These are phyloP conservation scores for Choristoneura fumiferana DNA, from an alignment of 1,140 invertebrate genomes.

Conservation along the genomic window DNA sequence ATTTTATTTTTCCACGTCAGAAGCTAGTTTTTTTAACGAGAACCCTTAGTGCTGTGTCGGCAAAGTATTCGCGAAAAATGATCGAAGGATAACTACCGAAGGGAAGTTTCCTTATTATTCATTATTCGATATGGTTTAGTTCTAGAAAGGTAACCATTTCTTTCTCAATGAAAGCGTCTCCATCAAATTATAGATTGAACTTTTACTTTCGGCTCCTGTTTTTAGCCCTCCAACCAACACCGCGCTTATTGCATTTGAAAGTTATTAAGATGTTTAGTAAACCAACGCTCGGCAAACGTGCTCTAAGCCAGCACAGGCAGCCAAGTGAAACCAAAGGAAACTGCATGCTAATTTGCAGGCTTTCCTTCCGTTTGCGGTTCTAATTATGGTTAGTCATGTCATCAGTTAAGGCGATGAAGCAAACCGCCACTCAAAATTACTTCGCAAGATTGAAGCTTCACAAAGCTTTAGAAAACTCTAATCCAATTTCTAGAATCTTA, in stretches of 20 bases:
- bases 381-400: constrained; percentile 10
- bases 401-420: background rate
- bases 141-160: too few species aligned
- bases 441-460: too few species aligned
- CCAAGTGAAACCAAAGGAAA: constrained; percentile 13
- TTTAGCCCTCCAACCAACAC: too few species aligned
- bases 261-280: background rate
- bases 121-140: too few species aligned
- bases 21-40: constrained; percentile 16
- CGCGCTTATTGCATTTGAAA: too few species aligned
- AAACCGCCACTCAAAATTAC: background rate
- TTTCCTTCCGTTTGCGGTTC: constrained; percentile 13
- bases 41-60: background rate
- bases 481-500: too few species aligned
- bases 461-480: too few species aligned
- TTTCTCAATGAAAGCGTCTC: too few species aligned
- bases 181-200: too few species aligned
- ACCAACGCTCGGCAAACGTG: background rate
- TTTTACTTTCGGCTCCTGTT: too few species aligned
- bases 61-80: background rate
- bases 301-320: background rate
- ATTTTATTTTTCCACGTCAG: background rate
- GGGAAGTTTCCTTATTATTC: too few species aligned
- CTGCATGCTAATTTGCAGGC: constrained; percentile 5
- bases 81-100: too few species aligned